Percentiles rank a stretch among this genome's conserved stretches.
These are phyloP conservation scores for Temnothorax ravouxi DNA, from an alignment of 2,888 invertebrate genomes.

Conservation along the genomic window DNA sequence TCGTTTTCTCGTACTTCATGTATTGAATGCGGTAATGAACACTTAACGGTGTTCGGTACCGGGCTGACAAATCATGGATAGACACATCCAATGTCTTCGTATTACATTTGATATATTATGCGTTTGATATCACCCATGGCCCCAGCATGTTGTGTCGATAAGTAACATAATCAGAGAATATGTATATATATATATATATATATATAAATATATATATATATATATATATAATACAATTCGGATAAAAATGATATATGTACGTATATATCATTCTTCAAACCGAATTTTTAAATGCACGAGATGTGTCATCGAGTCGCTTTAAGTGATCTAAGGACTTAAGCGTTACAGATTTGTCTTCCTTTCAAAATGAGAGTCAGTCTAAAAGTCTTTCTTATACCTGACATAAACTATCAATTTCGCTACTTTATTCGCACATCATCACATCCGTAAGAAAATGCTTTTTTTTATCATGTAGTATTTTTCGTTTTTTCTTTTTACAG, in stretches of 20 bases:
- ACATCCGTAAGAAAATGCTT: conserved; percentile 66
- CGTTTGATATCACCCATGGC: conserved; percentile 74
- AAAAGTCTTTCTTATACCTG: conserved; percentile 61
- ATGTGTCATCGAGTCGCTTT: conserved; percentile 70
- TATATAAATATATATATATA: neutral
- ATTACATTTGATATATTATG: conserved; percentile 70
- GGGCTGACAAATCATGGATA: conserved; percentile 68
- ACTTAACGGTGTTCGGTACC: conserved; percentile 72
- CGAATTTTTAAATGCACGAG: conserved; percentile 64
- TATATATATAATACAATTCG: conserved; percentile 15
- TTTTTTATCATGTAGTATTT: conserved; percentile 56
- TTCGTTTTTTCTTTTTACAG: neutral
- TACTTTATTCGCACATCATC: conserved; percentile 67
- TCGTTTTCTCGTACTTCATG: conserved; percentile 66
- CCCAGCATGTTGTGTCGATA: conserved; percentile 71
- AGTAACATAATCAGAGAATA: conserved; percentile 65
- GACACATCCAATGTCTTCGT: conserved; percentile 63
- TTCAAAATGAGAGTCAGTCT: conserved; percentile 66
- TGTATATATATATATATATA: neutral
- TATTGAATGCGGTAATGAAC: conserved; percentile 71
- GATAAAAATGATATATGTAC: neutral
- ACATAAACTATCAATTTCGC: conserved; percentile 62
- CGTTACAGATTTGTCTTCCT: conserved; percentile 67
- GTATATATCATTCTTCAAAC: conserved; percentile 48
- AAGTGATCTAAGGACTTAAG: conserved; percentile 70